phyloP scores from a whole-genome alignment of 2,888 invertebrate genomes.

The Xestobium rufovillosum region DNA sequence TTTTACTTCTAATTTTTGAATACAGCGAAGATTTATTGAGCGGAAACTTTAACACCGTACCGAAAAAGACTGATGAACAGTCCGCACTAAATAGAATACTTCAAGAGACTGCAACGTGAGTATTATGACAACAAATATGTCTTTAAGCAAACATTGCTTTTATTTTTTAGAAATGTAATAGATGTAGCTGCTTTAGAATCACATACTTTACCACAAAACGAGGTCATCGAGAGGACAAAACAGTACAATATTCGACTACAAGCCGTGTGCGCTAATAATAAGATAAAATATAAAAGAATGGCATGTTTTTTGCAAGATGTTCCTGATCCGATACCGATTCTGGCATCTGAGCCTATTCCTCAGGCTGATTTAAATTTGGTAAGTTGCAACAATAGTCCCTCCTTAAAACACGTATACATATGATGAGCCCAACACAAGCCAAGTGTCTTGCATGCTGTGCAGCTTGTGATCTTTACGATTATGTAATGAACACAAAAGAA shows the following conservation, averaged over 20 bases:
- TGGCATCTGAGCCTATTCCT: conserved; percentile 55
- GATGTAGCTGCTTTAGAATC: conserved; percentile 89
- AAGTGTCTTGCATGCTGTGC: no score
- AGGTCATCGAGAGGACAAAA: conserved; percentile 75
- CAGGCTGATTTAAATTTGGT: conserved; percentile 64
- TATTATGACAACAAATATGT: conserved; percentile 22
- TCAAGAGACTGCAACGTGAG: conserved; percentile 84
- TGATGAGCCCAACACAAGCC: no score
- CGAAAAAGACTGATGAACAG: conserved; percentile 83
- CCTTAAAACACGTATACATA: no score
- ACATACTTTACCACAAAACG: conserved; percentile 81
- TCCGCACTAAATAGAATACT: conserved; percentile 83
- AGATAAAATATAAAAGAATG: conserved; percentile 36
- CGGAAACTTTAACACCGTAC: conserved; percentile 55
- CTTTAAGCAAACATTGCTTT: conserved; percentile 13
- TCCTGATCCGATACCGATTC: conserved; percentile 62
- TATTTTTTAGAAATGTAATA: conserved; percentile 70
- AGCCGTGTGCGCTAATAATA: conserved; percentile 45
- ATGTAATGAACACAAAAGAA: no score
- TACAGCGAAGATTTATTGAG: conserved; percentile 58
- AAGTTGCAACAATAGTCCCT: no score
- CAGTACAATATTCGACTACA: conserved; percentile 56
- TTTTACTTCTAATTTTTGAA: conserved; percentile 21
- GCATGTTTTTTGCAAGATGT: conserved; percentile 62
- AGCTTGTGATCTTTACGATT: no score